These are phyloP conservation scores for Nesogale talazaci DNA, from an alignment of 2,113 vertebrate genomes.

Conservation along the genomic window DNA sequence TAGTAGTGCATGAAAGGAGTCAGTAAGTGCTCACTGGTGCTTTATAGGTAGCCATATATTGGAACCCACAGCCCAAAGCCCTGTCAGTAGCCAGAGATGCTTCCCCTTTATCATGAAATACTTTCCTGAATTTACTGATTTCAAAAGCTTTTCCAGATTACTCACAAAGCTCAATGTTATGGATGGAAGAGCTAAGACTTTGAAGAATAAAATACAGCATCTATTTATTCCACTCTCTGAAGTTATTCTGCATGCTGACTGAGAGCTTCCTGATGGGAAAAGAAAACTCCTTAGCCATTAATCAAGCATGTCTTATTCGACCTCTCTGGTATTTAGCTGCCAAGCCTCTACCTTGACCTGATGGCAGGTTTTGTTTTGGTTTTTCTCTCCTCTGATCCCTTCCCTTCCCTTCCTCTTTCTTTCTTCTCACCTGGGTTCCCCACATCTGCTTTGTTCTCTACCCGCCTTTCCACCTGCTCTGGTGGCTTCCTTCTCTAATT, in stretches of 20 bases:
- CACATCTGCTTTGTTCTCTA: neutral
- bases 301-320: neutral
- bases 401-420: neutral
- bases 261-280: constrained; percentile 4
- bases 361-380: too few relatives aligned
- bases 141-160: constrained; percentile 36
- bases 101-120: neutral
- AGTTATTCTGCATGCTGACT: constrained; percentile 19
- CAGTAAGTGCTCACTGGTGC: neutral
- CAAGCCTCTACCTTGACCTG: too few relatives aligned
- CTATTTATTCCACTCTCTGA: neutral
- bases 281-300: constrained; percentile 15
- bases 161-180: neutral
- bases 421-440: neutral
- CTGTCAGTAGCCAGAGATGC: neutral
- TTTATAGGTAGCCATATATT: neutral
- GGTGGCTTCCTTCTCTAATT: neutral
- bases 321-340: neutral
- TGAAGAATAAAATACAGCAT: constrained; percentile 20
- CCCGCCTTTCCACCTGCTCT: neutral
- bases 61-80: neutral
- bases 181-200: constrained; percentile 22
- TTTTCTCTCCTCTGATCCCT: neutral
- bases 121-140: neutral
- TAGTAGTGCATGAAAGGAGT: neutral